Percentiles rank a stretch among this genome's conserved stretches.
phyloP scores from a whole-genome alignment of 2,113 vertebrate genomes.

The Anoplopoma fimbria region DNA sequence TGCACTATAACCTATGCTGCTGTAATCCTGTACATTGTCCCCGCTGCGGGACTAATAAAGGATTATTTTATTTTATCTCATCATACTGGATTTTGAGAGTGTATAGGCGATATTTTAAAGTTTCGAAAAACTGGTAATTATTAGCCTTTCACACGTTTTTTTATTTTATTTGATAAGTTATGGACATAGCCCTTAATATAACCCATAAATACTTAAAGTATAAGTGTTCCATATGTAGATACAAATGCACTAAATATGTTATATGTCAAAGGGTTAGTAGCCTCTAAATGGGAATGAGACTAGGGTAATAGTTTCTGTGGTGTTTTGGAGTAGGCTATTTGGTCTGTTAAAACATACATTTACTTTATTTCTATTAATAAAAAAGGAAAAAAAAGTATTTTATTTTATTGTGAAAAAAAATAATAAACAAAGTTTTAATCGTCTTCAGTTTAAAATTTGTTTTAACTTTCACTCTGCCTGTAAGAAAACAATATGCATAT shows the following conservation, averaged over 20 bases:
- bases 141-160: not conserved
- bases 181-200: not conserved
- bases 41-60: too few species aligned
- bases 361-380: not conserved
- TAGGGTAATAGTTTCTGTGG: not conserved
- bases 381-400: not conserved
- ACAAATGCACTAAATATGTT: not conserved
- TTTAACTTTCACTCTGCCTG: not conserved
- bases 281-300: not conserved
- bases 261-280: not conserved
- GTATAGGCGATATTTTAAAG: too few species aligned
- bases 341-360: too few species aligned
- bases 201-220: not conserved
- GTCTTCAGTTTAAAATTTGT: not conserved
- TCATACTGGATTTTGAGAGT: not conserved
- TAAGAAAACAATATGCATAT: constrained; percentile 46
- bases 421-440: not conserved
- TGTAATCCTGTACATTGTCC: too few species aligned
- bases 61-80: too few species aligned
- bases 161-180: not conserved
- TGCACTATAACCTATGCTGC: too few species aligned
- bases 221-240: not conserved
- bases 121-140: not conserved
- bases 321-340: not conserved
- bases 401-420: not conserved